Evolutionary conservation across 2,888 invertebrate species (phyloP), one percentile per base, ranked within the genome.

Genomic region (Mythimna albipuncta): DNA sequence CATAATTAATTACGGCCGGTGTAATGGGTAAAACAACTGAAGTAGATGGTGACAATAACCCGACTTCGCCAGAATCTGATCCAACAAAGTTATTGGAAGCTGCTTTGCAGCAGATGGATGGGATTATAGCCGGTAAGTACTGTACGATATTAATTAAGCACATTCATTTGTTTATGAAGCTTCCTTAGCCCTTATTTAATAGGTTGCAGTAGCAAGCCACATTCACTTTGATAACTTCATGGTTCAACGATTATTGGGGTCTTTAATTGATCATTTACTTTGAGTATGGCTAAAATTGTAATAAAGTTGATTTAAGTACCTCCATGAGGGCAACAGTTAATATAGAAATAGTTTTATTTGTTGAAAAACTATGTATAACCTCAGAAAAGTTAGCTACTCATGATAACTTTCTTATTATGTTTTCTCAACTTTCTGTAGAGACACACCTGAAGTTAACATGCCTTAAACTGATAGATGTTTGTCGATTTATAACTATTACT

Each of bases 61-160:
- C 94, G 88, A 94, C 96, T 86, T 93, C 92, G 83, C 94, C 97
- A 65, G 98, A 98, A 93, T 98, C 98, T 70, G 98, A 98, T 94
- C 98, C 98, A 77, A 98, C 98, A 88, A 98, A 98, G 94, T 97
- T 98, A 94, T 96, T 99, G 90, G 98, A 98, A 91, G 98, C 98
- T 82, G 98, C 98, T 58, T 96, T 99, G 73, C 97, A 98, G 90
- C 98, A 98, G 94, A 98, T 99, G 98, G 99, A 99, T 94, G 98
- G 98, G 69, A 98, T 98, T 89, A 98, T 98, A 94, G 98, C 98
- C 91, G 98, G 98, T 98, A 93, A 95, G 95, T 85, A 57, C 54
- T n/a, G 65, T 69, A 13, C 2, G 44, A 59, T 64, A 7, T 44
- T 64, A 41, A n/a, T 55, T 9, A 63, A 35, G 35, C 35, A 41